Evolutionary conservation across 2,113 vertebrate genomes (phyloP).

Genomic region (Sclerurus mexicanus): DNA sequence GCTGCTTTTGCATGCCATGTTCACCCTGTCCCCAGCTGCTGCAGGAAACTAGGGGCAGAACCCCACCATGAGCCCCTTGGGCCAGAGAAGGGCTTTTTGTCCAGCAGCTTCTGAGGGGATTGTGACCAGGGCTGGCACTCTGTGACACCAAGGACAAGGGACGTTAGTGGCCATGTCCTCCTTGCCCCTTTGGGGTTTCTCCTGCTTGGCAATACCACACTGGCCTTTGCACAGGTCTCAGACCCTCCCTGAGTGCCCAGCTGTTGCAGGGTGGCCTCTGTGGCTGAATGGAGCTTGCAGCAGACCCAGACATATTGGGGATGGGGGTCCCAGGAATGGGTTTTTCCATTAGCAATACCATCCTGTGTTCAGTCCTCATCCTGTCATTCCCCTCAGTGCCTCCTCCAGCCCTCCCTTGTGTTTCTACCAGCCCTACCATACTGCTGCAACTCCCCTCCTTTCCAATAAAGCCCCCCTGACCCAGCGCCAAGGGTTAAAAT

Average conservation of each 20-base stretch:
- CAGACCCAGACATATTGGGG: neutral
- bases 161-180: accelerated
- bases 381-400: neutral
- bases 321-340: accelerated
- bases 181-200: neutral
- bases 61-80: neutral
- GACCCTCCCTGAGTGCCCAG: neutral
- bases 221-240: neutral
- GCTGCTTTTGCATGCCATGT: neutral
- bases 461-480: neutral
- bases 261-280: neutral
- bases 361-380: neutral
- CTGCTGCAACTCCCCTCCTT: neutral
- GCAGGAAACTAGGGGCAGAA: neutral
- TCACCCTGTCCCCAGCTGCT: accelerated
- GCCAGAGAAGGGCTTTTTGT: neutral
- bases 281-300: neutral
- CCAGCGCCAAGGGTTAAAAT: neutral
- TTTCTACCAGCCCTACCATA: neutral
- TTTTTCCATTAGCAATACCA: neutral
- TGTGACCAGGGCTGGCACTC: neutral
- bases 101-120: neutral
- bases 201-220: neutral
- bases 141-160: neutral
- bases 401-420: neutral